Conservation (phyloP, 2,888 invertebrate genomes). For the Scaeva pyrastri region DNA sequence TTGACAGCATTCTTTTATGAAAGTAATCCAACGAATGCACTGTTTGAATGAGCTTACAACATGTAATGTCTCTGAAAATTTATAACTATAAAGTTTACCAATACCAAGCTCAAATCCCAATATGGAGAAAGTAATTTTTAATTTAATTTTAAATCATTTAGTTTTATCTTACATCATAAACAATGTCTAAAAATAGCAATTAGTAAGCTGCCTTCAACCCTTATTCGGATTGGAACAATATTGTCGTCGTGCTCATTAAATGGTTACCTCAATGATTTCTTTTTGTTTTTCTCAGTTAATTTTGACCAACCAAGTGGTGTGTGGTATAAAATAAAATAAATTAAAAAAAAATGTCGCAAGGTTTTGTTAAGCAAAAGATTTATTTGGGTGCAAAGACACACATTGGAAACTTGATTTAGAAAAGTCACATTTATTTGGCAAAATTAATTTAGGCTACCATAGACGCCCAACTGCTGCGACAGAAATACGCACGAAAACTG, state of each 20-base stretch:
- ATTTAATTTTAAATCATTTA: constrained; percentile 18
- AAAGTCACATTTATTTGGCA: constrained; percentile 16
- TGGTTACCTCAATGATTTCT: constrained; percentile 23
- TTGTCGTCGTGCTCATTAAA: constrained; percentile 40
- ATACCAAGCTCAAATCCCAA: not conserved
- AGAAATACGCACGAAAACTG: not conserved
- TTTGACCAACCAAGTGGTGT: too few relatives aligned
- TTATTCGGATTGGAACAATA: constrained; percentile 61
- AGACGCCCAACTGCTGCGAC: constrained; percentile 24
- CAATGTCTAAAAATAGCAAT: constrained; percentile 27
- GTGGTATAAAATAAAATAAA: not conserved
- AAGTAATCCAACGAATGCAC: constrained; percentile 6
- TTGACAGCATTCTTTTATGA: constrained; percentile 16
- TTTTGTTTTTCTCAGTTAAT: constrained; percentile 8
- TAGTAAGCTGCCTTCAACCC: constrained; percentile 39
- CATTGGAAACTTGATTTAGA: constrained; percentile 22
- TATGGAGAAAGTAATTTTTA: constrained; percentile 27
- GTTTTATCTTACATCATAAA: constrained; percentile 11
- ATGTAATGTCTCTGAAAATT: constrained; percentile 8
- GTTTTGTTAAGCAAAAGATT: constrained; percentile 1
- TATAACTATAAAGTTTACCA: not conserved
- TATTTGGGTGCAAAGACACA: constrained; percentile 18
- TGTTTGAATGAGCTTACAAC: constrained; percentile 2
- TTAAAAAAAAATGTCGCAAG: not conserved
- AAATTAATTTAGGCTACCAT: constrained; percentile 20